These are phyloP conservation scores for Serranus cabrilla DNA, from an alignment of 2,797 vertebrate genomes.

Conservation along the genomic window DNA sequence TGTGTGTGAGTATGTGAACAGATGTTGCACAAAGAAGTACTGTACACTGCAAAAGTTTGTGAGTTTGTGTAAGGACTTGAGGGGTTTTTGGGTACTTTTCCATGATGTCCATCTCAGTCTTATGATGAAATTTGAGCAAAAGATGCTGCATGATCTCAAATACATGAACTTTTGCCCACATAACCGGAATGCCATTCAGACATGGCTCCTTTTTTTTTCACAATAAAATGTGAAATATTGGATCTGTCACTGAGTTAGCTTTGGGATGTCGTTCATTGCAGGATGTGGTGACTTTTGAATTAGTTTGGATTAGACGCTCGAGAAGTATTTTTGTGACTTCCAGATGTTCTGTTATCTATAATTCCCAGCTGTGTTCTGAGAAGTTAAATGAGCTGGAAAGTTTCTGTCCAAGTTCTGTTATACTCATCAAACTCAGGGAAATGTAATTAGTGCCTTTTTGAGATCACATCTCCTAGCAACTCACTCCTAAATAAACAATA, in stretches of 20 bases:
- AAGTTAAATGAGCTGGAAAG: slow-evolving; percentile 83
- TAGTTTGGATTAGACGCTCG: slow-evolving; percentile 75
- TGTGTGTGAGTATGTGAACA: slow-evolving; percentile 12
- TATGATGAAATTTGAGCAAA: slow-evolving; percentile 42
- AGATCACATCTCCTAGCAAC: slow-evolving; percentile 79
- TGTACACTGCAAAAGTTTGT: neutral
- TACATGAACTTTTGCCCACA: slow-evolving; percentile 57
- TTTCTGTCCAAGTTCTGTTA: slow-evolving; percentile 82
- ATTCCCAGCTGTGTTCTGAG: slow-evolving; percentile 83
- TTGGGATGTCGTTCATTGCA: slow-evolving; percentile 72
- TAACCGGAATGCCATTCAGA: slow-evolving; percentile 54
- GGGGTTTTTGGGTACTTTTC: slow-evolving; percentile 37
- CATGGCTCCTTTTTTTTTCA: slow-evolving; percentile 29
- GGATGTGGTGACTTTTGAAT: slow-evolving; percentile 80
- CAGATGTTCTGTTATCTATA: slow-evolving; percentile 85
- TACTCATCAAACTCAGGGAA: slow-evolving; percentile 82
- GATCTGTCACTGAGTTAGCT: slow-evolving; percentile 68
- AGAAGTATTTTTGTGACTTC: slow-evolving; percentile 83
- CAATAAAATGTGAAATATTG: slow-evolving; percentile 58
- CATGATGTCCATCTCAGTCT: slow-evolving; percentile 16
- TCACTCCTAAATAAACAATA: slow-evolving; percentile 73
- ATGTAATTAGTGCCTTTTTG: slow-evolving; percentile 82
- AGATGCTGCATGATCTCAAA: slow-evolving; percentile 24
- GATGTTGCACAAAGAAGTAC: slow-evolving; percentile 8
- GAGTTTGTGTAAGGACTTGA: slow-evolving; percentile 9